Evolutionary conservation across 2,797 vertebrate genomes (phyloP).

Genomic region (Hoplostethus atlanticus): DNA sequence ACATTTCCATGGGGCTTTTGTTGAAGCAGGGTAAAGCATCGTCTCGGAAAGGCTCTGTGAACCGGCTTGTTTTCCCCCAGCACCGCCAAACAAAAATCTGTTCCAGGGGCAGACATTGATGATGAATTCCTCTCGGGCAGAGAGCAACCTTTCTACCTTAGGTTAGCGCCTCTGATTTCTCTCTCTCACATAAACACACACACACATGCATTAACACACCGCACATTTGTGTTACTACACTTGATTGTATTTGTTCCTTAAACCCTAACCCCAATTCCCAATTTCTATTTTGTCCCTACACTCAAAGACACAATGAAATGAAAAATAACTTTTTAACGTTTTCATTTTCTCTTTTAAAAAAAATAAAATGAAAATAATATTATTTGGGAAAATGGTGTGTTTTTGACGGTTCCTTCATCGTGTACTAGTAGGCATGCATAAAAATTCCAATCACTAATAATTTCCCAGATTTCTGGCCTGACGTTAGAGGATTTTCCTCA

Average conservation of each 20-base stretch:
- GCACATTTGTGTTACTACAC: no score
- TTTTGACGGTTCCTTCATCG: no score
- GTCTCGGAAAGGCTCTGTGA: slow-evolving; percentile 35
- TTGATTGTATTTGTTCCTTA: no score
- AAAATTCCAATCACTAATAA: background rate
- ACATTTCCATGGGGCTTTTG: slow-evolving; percentile 25
- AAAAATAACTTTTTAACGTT: no score
- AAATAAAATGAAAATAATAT: no score
- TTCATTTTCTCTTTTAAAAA: no score
- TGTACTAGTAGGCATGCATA: no score
- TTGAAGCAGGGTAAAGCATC: slow-evolving; percentile 19
- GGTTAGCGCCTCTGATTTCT: slow-evolving; percentile 2
- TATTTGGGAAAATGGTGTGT: no score
- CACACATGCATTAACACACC: background rate
- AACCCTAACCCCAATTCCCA: no score
- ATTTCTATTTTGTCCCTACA: no score
- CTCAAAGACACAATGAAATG: no score
- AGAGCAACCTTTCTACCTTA: slow-evolving; percentile 1
- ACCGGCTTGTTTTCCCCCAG: slow-evolving; percentile 18
- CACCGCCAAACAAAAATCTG: slow-evolving; percentile 21
- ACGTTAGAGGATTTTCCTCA: background rate
- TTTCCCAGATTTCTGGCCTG: no score
- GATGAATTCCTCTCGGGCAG: slow-evolving; percentile 45
- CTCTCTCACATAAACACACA: background rate
- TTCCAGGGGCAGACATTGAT: slow-evolving; percentile 30